phyloP scores from a whole-genome alignment of 1,140 invertebrate genomes.

The Batillaria attramentaria region DNA sequence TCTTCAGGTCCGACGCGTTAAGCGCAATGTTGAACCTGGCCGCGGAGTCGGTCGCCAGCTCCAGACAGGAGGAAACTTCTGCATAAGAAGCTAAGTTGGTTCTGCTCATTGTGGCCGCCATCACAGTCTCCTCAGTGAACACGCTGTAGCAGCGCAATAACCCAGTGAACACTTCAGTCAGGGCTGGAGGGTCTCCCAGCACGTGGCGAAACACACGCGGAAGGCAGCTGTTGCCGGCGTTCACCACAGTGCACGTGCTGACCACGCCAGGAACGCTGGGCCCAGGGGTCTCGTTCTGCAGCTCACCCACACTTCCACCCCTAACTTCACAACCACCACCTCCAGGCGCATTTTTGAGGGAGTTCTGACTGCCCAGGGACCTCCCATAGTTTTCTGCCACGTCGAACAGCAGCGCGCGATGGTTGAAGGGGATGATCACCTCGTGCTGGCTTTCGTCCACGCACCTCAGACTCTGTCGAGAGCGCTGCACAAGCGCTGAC shows the following conservation, averaged over 20 bases:
- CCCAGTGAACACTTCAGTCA: conserved; percentile 34
- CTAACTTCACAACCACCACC: background rate
- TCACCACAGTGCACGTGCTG: background rate
- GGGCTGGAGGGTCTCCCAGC: conserved; percentile 32
- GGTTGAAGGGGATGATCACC: conserved; percentile 31
- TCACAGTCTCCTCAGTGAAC: conserved; percentile 40
- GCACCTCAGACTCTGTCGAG: conserved; percentile 26
- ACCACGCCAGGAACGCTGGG: conserved; percentile 19
- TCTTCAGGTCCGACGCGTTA: conserved; percentile 34
- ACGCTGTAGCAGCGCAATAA: conserved; percentile 37
- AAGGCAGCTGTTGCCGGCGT: conserved; percentile 30
- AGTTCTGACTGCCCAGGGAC: background rate
- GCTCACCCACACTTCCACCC: background rate
- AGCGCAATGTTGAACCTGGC: conserved; percentile 36
- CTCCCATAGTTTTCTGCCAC: conserved; percentile 28
- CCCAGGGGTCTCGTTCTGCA: background rate
- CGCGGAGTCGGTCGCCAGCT: conserved; percentile 35
- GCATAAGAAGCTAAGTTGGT: background rate
- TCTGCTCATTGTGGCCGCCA: conserved; percentile 33
- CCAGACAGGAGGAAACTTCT: conserved; percentile 30
- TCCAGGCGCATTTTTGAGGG: too few relatives aligned
- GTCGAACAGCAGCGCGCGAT: conserved; percentile 32
- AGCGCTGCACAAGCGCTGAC: background rate
- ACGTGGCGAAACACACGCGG: conserved; percentile 32
- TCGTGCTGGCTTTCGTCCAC: conserved; percentile 42